A percentile compares a stretch with the other conserved stretches of the same genome.
These are phyloP conservation scores for Elymnias hypermnestra DNA, from an alignment of 1,140 invertebrate genomes.

Conservation along the genomic window DNA sequence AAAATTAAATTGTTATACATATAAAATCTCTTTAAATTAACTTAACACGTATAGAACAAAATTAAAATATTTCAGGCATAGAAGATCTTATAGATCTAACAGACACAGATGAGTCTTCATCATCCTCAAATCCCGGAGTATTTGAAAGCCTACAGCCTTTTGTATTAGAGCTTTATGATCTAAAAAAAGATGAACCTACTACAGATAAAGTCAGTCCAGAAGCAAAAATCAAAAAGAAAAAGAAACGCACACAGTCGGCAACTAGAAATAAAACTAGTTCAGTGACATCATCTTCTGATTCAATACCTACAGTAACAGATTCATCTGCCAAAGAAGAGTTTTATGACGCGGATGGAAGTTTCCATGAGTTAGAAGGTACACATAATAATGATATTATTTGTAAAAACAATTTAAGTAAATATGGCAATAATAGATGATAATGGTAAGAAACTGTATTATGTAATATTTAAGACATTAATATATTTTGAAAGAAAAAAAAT, in stretches of 20 bases:
- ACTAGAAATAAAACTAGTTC: constrained; percentile 12
- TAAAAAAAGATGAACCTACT: constrained; percentile 30
- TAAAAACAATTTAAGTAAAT: too few species aligned
- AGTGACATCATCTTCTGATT: constrained; percentile 26
- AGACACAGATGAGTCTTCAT: constrained; percentile 25
- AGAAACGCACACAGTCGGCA: constrained; percentile 16
- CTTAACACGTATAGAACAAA: too few species aligned
- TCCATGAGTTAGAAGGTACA: constrained; percentile 39
- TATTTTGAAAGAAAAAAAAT: too few species aligned
- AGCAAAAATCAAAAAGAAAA: constrained; percentile 30
- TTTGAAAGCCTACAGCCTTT: constrained; percentile 26
- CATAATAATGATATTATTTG: too few species aligned
- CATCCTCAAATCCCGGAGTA: constrained; percentile 25
- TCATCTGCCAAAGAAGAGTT: constrained; percentile 40
- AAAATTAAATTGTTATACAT: too few species aligned
- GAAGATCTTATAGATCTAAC: constrained; percentile 22
- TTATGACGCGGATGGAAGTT: constrained; percentile 52
- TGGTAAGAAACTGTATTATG: too few species aligned
- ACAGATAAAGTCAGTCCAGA: constrained; percentile 13
- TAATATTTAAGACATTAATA: too few species aligned
- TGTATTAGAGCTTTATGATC: constrained; percentile 40
- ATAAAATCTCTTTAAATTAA: too few species aligned
- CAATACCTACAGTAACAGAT: constrained; percentile 16
- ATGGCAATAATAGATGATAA: too few species aligned
- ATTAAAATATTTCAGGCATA: constrained; percentile 17